phyloP scores from a whole-genome alignment of 2,113 vertebrate species.

The Urocitellus parryii region DNA sequence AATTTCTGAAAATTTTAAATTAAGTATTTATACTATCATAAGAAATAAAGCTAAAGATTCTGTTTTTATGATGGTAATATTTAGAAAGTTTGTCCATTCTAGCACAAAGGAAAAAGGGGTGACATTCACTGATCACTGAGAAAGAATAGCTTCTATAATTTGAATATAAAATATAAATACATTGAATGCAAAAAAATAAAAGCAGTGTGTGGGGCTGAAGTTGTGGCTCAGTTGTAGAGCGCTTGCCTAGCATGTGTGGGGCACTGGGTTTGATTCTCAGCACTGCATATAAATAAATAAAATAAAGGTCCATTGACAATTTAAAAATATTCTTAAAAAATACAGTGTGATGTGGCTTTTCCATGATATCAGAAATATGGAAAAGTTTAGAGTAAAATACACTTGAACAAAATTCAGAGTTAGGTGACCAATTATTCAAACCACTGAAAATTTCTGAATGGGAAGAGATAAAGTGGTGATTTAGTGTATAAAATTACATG shows the following conservation, averaged over 20 bases:
- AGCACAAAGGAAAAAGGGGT: background rate
- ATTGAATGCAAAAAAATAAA: background rate
- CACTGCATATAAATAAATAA: too few species aligned
- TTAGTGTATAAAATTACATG: constrained; percentile 1
- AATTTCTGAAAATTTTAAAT: constrained; percentile 5
- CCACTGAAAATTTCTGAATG: background rate
- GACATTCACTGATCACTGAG: constrained; percentile 6
- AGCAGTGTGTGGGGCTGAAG: too few species aligned
- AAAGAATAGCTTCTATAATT: background rate
- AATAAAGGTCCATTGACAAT: too few species aligned
- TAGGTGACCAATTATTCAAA: constrained; percentile 19
- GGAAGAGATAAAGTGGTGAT: background rate
- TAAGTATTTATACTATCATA: background rate
- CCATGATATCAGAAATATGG: background rate
- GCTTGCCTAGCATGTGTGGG: too few species aligned
- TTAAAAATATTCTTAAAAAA: background rate
- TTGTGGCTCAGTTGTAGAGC: too few species aligned
- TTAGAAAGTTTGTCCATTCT: constrained; percentile 21
- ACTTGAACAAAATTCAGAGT: constrained; percentile 3
- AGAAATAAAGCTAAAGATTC: background rate
- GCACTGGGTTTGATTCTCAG: too few species aligned
- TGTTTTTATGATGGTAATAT: background rate
- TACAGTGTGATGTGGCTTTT: background rate
- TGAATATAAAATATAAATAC: background rate
- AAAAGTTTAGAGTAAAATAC: background rate